Evolutionary conservation across 2,797 vertebrate species (phyloP), one percentile per base, ranked within the genome.

Genomic region (Anguilla megastoma): DNA sequence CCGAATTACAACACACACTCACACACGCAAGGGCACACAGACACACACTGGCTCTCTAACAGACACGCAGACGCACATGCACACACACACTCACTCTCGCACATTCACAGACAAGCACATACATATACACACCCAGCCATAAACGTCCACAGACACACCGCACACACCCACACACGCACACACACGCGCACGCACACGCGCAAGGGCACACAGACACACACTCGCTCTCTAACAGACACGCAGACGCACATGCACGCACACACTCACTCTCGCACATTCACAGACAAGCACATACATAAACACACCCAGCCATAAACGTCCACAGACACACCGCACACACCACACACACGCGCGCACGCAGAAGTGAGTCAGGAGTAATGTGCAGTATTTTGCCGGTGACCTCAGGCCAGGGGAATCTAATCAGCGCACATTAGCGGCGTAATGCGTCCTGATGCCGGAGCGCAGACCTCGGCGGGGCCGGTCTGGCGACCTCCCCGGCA

Each of bases 401-500:
- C 85, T 54, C 36, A 58, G 85, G 63, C 85, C 54, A 36, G 48
- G 86, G 56, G 45, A 82, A 87, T 87, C 24, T 87, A 90, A 90
- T 90, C 89, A 90, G 88, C 30, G 86, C 69, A 41, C 86, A 87
- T 87, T 88, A 86, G 86, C 18, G 18, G 16, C 45, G 54, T 90
- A 90, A 88, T 89, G 84, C 18, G 12, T 33, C 63, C 63, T 89
- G 66, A 87, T 69, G 74, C 87, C 74, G 88, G 63, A 63, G 58
- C 86, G 88, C 0, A 3, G 90, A 92, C 94, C 91, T 93, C 91
- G 92, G 94, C 92, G 91, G 91, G 91, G 93, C 89, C 52, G 90
- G 92, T 18, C 36, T 10, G 50, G 58, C 85, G 85, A 87, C 87
- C 74, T 87, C 56, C 52, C 41, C 56, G 24, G n/a, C 80, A 69